Conservation (phyloP, 30 jellyfish, hydroid and myxozoan species). For the Aurelia coerulea region DNA sequence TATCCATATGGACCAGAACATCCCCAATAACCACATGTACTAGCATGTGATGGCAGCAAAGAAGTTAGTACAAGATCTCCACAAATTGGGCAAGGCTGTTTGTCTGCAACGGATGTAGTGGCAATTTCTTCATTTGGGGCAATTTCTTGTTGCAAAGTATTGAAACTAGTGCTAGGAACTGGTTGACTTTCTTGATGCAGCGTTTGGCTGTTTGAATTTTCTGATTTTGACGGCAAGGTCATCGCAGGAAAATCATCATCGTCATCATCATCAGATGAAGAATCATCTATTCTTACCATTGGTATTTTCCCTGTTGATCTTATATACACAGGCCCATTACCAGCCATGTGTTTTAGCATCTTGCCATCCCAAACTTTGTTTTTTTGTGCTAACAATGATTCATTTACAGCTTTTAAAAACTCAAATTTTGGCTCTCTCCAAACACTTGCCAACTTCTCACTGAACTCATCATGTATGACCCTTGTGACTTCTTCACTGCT, state of each 20-base stretch:
- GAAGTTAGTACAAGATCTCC: no score
- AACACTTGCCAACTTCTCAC: no score
- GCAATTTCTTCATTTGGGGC: conserved; percentile 1
- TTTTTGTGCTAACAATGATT: no score
- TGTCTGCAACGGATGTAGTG: no score
- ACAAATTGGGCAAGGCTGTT: no score
- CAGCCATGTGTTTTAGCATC: conserved; percentile 10
- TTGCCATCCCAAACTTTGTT: not conserved
- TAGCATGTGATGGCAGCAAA: no score
- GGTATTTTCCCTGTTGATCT: conserved; percentile 12
- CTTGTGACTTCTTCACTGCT: not conserved
- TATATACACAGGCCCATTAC: conserved; percentile 2
- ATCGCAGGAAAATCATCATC: conserved; percentile 7
- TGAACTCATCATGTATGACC: not conserved
- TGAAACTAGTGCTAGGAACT: conserved; percentile 13
- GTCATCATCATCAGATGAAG: not conserved
- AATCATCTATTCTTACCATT: conserved; percentile 5
- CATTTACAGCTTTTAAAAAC: no score
- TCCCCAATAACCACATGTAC: no score
- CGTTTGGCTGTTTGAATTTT: conserved; percentile 1
- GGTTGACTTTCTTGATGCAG: conserved; percentile 17
- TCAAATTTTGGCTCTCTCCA: no score
- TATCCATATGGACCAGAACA: no score
- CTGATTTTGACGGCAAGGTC: conserved; percentile 5
- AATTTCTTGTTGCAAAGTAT: not conserved